These are phyloP conservation scores for Barnardius zonarius DNA, from an alignment of 2,113 vertebrate genomes.

Conservation along the genomic window DNA sequence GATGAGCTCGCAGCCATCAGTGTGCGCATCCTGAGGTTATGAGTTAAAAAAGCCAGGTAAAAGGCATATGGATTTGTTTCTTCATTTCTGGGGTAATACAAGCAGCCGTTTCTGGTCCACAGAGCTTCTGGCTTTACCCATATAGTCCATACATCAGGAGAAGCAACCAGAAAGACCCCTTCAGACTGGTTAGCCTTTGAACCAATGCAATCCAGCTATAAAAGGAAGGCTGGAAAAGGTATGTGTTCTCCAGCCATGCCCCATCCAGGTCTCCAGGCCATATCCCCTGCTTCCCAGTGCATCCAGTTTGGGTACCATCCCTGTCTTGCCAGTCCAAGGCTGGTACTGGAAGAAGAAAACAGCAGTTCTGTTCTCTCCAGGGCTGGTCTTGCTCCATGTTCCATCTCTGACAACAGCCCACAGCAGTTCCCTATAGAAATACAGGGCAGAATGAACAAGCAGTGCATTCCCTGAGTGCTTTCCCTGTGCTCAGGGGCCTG, in stretches of 20 bases:
- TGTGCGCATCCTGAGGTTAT: neutral
- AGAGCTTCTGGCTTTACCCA: neutral
- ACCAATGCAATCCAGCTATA: neutral
- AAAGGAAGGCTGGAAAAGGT: neutral
- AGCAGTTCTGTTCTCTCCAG: neutral
- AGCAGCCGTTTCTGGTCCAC: rapidly evolving
- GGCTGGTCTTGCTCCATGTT: rapidly evolving
- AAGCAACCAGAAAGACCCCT: neutral
- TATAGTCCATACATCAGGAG: neutral
- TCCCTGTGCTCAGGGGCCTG: neutral
- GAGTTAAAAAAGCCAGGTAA: neutral
- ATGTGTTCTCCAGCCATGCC: rapidly evolving
- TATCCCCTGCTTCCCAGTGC: neutral
- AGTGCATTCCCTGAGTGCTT: neutral
- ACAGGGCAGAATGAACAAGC: neutral
- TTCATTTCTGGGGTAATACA: neutral
- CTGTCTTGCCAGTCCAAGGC: neutral
- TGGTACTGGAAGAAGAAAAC: neutral
- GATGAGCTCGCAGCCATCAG: rapidly evolving
- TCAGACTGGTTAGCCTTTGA: rapidly evolving
- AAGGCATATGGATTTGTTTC: neutral
- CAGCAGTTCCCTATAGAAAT: neutral
- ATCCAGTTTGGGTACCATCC: neutral
- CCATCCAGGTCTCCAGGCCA: neutral
- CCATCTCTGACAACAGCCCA: neutral